Evolutionary conservation across 2,797 vertebrate genomes (phyloP), one percentile per base, ranked within the genome.

Genomic region (Myripristis jacobus): DNA sequence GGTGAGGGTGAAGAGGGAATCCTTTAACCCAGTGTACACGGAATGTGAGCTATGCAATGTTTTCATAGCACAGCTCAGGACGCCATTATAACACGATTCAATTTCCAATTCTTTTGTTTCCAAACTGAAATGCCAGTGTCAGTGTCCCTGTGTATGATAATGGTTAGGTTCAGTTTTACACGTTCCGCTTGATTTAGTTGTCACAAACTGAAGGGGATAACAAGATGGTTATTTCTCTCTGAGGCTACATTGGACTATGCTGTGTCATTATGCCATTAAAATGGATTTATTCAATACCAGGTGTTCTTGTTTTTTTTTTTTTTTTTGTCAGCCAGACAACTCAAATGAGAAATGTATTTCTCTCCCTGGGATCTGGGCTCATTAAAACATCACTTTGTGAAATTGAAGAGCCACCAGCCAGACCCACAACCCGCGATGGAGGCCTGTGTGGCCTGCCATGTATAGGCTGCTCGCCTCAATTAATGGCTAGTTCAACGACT

Each of bases 321-420:
- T 62, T 61, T 77, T 61, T 65, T n/a, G n/a, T n/a, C 18, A 66
- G 31, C 24, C 4, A 57, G 29, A 46, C n/a, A 68, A 50, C 61
- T 80, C 66, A 77, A 64, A 88, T 75, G 73, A 81, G 67, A 82
- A 81, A 47, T 66, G 58, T 43, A 56, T 75, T 60, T 75, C 70
- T 59, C 52, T 90, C 60, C 65, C 79, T 76, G 67, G 64, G 75
- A 87, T 81, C 56, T 54, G 53, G 61, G 55, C 78, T 89, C 85
- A 84, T 89, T 89, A 90, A 87, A 85, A 80, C 76, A 82, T 86
- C 73, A 80, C 81, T 82, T 82, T 57, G 84, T 80, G 78, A 82
- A 82, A 81, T 50, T 70, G 64, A 62, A 75, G 62, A 67, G 71
- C 58, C 77, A 75, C 59, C 76, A 78, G 80, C 73, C 82, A 77